Evolutionary conservation across 2,797 vertebrate genomes (phyloP).

Genomic region (Diplodus sargus): DNA sequence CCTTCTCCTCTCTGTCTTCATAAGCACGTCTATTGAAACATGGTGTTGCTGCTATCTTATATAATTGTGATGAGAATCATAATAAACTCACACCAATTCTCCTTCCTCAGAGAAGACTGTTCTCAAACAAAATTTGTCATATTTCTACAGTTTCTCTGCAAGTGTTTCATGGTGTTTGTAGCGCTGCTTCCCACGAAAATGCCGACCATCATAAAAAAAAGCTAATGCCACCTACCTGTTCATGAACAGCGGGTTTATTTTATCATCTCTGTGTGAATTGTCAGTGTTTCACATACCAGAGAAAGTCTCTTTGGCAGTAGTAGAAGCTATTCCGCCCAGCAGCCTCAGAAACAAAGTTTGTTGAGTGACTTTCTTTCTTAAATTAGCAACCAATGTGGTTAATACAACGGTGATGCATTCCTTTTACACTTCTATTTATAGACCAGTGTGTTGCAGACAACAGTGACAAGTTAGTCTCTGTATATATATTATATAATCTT

Average conservation of each 20-base stretch:
- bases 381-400: not conserved
- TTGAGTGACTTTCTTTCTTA: constrained; percentile 6
- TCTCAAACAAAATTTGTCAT: not conserved
- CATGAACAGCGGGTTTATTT: not conserved
- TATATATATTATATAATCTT: not conserved
- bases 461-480: not conserved
- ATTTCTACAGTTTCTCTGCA: not conserved
- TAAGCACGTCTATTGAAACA: too few relatives aligned
- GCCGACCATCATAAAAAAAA: not conserved
- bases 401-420: not conserved
- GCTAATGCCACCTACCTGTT: not conserved
- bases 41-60: too few relatives aligned
- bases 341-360: constrained; percentile 16
- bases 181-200: not conserved
- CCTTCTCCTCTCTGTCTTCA: too few relatives aligned
- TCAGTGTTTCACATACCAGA: too few relatives aligned
- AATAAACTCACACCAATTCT: too few relatives aligned
- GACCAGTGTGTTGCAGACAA: not conserved
- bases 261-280: not conserved
- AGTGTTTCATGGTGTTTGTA: not conserved
- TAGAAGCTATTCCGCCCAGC: not conserved
- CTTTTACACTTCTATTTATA: not conserved
- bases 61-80: too few relatives aligned
- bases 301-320: not conserved
- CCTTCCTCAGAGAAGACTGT: too few relatives aligned